These are phyloP conservation scores for Tenodera sinensis DNA, from an alignment of 2,888 invertebrate genomes.

Conservation along the genomic window DNA sequence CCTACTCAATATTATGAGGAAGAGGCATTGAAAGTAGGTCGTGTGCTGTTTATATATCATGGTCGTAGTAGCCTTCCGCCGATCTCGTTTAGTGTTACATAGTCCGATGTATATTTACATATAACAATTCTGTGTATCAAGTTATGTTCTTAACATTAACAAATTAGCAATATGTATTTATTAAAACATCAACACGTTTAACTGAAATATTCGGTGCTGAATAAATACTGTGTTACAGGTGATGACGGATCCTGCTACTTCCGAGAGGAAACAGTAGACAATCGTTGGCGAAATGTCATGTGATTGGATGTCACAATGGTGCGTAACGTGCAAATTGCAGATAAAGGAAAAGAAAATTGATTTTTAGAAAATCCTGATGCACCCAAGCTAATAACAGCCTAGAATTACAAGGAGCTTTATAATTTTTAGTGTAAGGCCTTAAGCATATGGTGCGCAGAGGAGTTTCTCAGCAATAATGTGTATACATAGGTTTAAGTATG, in stretches of 20 bases:
- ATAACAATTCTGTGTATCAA: background rate
- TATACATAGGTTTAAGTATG: too few species aligned
- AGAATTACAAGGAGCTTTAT: background rate
- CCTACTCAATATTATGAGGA: conserved; percentile 43
- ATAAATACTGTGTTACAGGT: background rate
- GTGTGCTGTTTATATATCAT: conserved; percentile 26
- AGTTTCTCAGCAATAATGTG: too few species aligned
- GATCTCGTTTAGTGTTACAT: background rate
- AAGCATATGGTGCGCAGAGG: too few species aligned
- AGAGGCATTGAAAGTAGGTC: conserved; percentile 36
- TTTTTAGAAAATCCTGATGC: background rate
- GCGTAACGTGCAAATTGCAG: background rate
- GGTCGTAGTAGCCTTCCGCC: background rate
- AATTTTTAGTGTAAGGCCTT: too few species aligned
- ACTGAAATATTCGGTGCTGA: background rate
- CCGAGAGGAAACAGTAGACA: background rate
- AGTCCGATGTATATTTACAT: background rate
- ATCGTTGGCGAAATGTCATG: background rate
- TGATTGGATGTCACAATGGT: background rate
- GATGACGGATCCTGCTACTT: background rate
- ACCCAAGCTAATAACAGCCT: background rate
- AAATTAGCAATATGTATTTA: background rate
- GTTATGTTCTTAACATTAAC: background rate
- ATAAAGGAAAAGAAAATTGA: background rate
- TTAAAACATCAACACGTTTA: background rate